Percentiles rank a stretch among this genome's conserved stretches.
Conservation (phyloP, 2,797 vertebrate genomes). For the Antrozous pallidus region DNA sequence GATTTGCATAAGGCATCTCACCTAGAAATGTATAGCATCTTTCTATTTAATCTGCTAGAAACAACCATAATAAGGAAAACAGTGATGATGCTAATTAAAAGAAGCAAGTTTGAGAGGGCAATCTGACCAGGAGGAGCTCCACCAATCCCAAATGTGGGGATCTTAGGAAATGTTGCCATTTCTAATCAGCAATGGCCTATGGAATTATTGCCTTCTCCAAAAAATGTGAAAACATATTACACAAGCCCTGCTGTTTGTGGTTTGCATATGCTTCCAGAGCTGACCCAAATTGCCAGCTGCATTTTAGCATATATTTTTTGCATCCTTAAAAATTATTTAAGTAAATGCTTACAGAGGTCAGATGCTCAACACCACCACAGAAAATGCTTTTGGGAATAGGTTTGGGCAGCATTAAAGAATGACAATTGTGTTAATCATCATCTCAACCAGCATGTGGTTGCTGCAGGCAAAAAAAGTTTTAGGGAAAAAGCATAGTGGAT, state of each 20-base stretch:
- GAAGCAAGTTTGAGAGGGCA: not conserved
- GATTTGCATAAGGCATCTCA: not conserved
- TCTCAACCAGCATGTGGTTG: not conserved
- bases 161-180: conserved; percentile 29
- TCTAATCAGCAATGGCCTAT: not conserved
- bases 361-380: not conserved
- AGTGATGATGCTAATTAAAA: not conserved
- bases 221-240: not conserved
- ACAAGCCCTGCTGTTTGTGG: not conserved
- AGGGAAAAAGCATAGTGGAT: not conserved
- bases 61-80: not conserved
- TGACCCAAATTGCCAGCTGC: conserved; percentile 25
- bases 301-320: conserved; percentile 36
- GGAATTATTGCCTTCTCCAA: not conserved
- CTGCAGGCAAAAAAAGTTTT: not conserved
- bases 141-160: not conserved
- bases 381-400: not conserved
- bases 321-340: conserved; percentile 32
- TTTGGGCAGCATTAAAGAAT: not conserved
- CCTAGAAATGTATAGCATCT: not conserved
- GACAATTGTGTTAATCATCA: not conserved
- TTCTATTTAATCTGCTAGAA: not conserved
- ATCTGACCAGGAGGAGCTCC: not conserved
- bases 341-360: not conserved
- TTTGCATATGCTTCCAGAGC: not conserved